Evolutionary conservation across 2,888 invertebrate species (phyloP), one percentile per base, ranked within the genome.

Genomic region (Globia sparganii): DNA sequence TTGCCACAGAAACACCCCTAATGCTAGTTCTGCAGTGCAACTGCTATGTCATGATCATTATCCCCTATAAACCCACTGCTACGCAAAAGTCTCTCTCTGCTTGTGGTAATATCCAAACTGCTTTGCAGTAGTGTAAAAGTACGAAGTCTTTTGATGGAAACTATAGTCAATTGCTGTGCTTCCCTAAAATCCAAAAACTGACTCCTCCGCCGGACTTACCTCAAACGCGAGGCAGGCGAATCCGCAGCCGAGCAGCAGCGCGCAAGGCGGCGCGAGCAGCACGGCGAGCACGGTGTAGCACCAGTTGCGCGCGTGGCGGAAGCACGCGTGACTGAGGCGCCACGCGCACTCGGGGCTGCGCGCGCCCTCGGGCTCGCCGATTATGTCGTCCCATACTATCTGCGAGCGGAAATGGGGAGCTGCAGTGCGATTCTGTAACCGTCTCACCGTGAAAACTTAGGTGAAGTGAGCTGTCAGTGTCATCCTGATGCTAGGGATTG

Each of bases 181-280:
- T n/a, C n/a, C n/a, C n/a, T 31, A 31, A 31, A 59, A 59, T 21
- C 31, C 21, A 9, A 21, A 31, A 61, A 28, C 8, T 13, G 43
- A 40, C 40, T 40, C 2, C 6, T n/a, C 21, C 34, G 25, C 5
- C 2, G 21, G 13, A 43, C 1, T 92, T 91, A 98, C 98, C 97
- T 97, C 97, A 91, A 98, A 98, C 21, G 98, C 97, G 28, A 98
- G 94, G 86, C 97, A 98, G 62, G 98, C 98, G 90, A 98, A 98
- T 1, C 97, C 97, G 84, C 97, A 97, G 49, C 98, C 98, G 69
- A 98, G 96, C 84, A 97, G 94, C 80, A 98, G 95, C 3, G 98
- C 98, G 72, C 97, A 96, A 49, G 98, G 96, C n/a, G 98, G 98
- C 0, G 98, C 98, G 15, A 97, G 95, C 49, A 98, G 88, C 66